phyloP scores from a whole-genome alignment of 2,888 invertebrate species.

The Coleophora deauratella region DNA sequence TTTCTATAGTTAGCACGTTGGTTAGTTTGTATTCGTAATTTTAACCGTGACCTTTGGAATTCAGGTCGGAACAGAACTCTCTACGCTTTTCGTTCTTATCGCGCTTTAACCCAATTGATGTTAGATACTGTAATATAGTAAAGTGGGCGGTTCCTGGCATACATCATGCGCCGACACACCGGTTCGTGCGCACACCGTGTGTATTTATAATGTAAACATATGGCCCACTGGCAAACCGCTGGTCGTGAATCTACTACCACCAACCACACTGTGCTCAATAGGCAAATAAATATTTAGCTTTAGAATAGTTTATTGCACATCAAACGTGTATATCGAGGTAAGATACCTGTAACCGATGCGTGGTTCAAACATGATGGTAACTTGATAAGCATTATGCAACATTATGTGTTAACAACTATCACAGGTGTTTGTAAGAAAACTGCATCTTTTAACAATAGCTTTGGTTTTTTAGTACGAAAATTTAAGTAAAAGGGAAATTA shows the following conservation, averaged over 20 bases:
- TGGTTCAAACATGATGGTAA: no score
- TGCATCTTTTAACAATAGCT: no score
- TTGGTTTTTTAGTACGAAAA: no score
- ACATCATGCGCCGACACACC: conserved; percentile 46
- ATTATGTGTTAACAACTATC: no score
- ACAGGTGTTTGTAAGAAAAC: no score
- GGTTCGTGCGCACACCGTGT: conserved; percentile 31
- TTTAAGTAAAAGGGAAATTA: no score
- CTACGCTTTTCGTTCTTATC: no score
- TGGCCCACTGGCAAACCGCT: conserved; percentile 41
- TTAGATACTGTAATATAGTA: conserved; percentile 1
- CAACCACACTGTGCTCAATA: conserved; percentile 18
- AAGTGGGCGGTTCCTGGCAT: conserved; percentile 62
- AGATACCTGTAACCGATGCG: no score
- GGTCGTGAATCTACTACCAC: conserved; percentile 35
- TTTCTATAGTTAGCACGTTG: conserved; percentile 14
- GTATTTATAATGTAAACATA: conserved; percentile 66
- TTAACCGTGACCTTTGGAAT: no score
- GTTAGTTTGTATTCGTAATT: no score
- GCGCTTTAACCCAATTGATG: neutral
- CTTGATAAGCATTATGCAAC: no score
- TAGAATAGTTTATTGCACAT: conserved; percentile 7
- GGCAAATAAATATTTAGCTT: conserved; percentile 19
- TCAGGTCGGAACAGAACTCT: no score
- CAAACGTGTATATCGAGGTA: conserved; percentile 1